Base-by-base conservation (phyloP, 37 sponge, comb jelly and placozoan genomes). In the Bolinopsis microptera region DNA sequence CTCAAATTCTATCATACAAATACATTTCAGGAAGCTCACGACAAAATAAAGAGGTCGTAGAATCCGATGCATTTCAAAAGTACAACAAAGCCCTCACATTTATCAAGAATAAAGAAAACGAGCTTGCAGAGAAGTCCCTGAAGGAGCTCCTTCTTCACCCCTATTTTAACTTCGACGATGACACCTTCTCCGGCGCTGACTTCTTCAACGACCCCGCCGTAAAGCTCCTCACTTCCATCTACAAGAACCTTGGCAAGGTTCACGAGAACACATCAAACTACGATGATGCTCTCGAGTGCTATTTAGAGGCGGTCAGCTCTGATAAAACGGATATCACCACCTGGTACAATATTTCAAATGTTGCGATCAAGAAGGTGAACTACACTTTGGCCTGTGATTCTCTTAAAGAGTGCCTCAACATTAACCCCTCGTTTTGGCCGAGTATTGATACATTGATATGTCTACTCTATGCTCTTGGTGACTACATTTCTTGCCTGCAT, bases 201-300 rank as follows among this genome's bases (percentile, higher is more conserved):
- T 86, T 86, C 90, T 86, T 86, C 31, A 86, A 86, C 36, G 90
- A 86, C 30, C 90, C 90, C 3, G 90, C 90, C 26, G 90, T 86
- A 26, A 86, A 86, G 31, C 90, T 86, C 28, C 32, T 34, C 18
- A 86, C 90, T 1, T 38, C 90, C 2, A 86, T 86, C 90, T 86
- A 86, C 35, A 86, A 86, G 61, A 86, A 86, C 90, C 90, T 86
- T 40, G 90, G 90, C 24, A 86, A 86, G 61, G 90, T 86, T 2
- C 90, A 86, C 61, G 90, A 86, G 48, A 86, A 41, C 31, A 86
- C 90, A 5, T 28, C 90, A 25, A 86, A 86, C 31, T 86, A 86
- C 36, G 90, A 86, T 40, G 90, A 86, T 24, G 90, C 90, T 39
- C 48, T 86, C 48, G 90, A 41, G 61, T 86, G 41, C 22, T 86